A percentile compares a stretch with the other conserved stretches of the same genome.
These are phyloP conservation scores for Drosophila aldrichi DNA, from an alignment of 2,888 invertebrate species.

Conservation along the genomic window DNA sequence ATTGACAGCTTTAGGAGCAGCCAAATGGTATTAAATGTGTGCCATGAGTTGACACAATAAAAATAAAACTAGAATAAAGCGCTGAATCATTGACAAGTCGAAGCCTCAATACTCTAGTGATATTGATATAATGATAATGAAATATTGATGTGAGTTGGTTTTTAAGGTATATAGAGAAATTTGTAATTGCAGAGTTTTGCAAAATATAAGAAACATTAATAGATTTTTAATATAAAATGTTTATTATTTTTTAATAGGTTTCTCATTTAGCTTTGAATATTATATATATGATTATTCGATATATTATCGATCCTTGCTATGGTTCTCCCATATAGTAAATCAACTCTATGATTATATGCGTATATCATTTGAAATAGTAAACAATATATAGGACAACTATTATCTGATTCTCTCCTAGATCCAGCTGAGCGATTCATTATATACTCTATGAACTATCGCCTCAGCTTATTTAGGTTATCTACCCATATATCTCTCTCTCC, in stretches of 20 bases:
- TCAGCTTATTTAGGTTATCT: background rate
- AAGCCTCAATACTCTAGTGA: background rate
- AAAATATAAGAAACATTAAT: background rate
- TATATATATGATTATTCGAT: too few species aligned
- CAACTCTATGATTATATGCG: too few species aligned
- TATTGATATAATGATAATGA: too few species aligned
- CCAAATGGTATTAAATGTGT: conserved; percentile 34
- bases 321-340: too few species aligned
- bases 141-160: background rate
- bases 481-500: background rate
- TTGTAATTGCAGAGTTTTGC: background rate
- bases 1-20: conserved; percentile 28
- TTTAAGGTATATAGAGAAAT: background rate
- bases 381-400: too few species aligned
- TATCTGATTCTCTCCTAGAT: too few species aligned
- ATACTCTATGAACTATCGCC: background rate
- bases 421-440: too few species aligned
- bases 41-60: conserved; percentile 39
- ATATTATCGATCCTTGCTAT: too few species aligned
- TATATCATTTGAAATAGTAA: too few species aligned
- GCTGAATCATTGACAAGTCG: conserved; percentile 8
- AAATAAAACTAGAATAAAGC: background rate
- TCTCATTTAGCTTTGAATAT: too few species aligned
- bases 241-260: background rate
- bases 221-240: background rate